These are phyloP conservation scores for Lutra lutra DNA, from an alignment of 2,797 vertebrate genomes.

Conservation along the genomic window DNA sequence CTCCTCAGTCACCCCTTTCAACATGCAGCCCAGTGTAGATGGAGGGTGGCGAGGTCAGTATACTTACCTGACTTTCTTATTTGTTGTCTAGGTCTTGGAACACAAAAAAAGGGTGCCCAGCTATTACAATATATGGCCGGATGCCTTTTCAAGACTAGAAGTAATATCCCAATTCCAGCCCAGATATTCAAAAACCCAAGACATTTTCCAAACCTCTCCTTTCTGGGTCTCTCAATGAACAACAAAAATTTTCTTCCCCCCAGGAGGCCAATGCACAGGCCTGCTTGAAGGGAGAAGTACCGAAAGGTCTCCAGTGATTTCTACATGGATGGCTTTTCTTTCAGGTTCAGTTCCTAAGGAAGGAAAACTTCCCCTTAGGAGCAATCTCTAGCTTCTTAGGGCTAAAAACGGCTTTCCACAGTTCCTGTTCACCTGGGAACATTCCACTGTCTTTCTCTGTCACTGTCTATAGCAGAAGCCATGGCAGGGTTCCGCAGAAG, in stretches of 20 bases:
- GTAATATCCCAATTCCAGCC: background rate
- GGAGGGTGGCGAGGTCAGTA: background rate
- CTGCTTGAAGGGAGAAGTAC: background rate
- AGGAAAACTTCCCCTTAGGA: background rate
- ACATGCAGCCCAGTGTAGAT: background rate
- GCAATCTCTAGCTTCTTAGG: background rate
- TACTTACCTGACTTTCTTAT: background rate
- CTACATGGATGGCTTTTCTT: background rate
- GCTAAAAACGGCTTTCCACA: background rate
- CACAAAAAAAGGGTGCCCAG: background rate
- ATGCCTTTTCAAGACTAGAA: constrained; percentile 1
- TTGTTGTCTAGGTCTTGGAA: background rate
- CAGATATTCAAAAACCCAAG: background rate
- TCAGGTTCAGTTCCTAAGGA: background rate
- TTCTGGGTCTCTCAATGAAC: background rate
- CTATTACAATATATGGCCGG: background rate
- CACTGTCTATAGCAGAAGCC: background rate
- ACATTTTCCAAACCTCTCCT: background rate
- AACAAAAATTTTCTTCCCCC: background rate
- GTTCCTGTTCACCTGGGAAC: background rate
- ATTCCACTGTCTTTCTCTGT: background rate
- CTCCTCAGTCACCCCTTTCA: background rate
- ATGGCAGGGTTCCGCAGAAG: background rate
- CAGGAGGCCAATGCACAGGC: background rate
- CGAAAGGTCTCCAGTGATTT: background rate